Conservation (phyloP, 2,113 vertebrate species). For the Sinocyclocheilus rhinocerous region DNA sequence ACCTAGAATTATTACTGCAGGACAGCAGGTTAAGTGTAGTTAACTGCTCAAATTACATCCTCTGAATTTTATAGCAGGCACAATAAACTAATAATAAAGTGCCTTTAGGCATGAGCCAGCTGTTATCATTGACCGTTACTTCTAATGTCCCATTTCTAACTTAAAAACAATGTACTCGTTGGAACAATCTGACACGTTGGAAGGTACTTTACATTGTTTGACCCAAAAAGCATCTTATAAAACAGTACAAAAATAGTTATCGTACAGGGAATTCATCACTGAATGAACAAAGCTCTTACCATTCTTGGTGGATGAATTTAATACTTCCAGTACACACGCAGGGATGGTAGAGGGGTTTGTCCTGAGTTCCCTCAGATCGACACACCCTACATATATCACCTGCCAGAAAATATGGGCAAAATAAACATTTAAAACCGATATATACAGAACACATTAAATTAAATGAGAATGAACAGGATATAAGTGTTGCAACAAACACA, state of each 20-base stretch:
- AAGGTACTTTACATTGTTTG: background rate
- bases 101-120: background rate
- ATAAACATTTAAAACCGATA: background rate
- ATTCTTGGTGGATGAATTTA: slow-evolving; percentile 99
- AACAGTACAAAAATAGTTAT: background rate
- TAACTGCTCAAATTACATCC: background rate
- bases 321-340: slow-evolving; percentile 99
- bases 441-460: background rate
- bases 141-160: background rate
- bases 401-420: slow-evolving; percentile 50
- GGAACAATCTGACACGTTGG: background rate
- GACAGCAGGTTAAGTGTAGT: background rate
- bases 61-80: background rate
- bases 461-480: background rate
- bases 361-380: slow-evolving; percentile 95
- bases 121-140: background rate
- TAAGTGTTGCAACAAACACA: background rate
- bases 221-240: background rate
- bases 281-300: slow-evolving; percentile 77
- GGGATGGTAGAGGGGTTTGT: slow-evolving; percentile 97
- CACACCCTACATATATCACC: slow-evolving; percentile 98
- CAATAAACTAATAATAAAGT: slow-evolving; percentile 26
- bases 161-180: background rate
- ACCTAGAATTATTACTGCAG: background rate
- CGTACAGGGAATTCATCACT: background rate